A percentile compares a stretch with the other conserved stretches of the same genome.
Evolutionary conservation across 2,113 vertebrate genomes (phyloP).

Genomic region (Arvicanthis niloticus): DNA sequence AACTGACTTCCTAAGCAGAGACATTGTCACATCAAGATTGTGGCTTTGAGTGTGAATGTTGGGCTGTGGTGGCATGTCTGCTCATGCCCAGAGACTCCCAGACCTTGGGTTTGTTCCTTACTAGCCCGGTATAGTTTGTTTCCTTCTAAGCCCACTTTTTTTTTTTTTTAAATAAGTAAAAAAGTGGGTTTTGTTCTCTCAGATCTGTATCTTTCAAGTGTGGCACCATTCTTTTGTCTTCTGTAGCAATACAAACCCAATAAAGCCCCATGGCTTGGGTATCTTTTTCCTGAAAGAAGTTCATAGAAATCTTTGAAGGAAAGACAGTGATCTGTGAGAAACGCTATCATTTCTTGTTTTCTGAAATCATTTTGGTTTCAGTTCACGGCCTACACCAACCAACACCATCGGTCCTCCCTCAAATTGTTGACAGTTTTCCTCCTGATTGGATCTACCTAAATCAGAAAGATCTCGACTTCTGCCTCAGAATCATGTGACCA

Average conservation of each 20-base stretch:
- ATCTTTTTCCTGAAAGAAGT: background rate
- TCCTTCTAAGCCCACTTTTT: too few relatives aligned
- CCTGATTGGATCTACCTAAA: background rate
- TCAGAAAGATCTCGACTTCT: background rate
- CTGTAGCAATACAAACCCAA: background rate
- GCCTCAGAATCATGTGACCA: rapidly evolving
- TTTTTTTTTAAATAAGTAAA: background rate
- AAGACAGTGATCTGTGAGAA: background rate
- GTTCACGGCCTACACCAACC: background rate
- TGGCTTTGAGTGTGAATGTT: background rate
- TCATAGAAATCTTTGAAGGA: background rate
- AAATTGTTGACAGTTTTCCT: background rate
- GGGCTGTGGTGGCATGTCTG: background rate
- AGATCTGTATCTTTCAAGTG: background rate
- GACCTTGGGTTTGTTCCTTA: background rate
- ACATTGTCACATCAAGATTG: background rate
- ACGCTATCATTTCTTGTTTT: background rate
- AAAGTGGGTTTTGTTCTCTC: background rate
- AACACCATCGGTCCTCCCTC: background rate
- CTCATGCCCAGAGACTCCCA: conserved; percentile 25
- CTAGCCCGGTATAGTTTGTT: background rate
- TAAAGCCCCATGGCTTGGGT: background rate
- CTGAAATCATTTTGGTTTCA: background rate
- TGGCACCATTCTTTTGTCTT: background rate
- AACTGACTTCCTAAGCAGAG: background rate